phyloP scores from a whole-genome alignment of 2,888 invertebrate species.

The Oegoconia quadripuncta region DNA sequence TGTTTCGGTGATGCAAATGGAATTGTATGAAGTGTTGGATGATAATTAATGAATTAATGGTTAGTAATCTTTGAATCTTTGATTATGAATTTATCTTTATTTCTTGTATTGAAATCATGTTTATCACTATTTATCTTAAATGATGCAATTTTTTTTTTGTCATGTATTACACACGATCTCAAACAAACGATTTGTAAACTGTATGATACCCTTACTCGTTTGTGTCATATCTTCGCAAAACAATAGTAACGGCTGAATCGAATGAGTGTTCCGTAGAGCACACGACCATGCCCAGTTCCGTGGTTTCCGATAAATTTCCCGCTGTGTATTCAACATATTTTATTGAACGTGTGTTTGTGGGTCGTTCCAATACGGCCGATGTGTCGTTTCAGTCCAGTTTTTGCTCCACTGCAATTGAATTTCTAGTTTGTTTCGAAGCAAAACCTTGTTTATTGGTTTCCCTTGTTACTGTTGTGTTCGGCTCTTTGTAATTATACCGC shows the following conservation, averaged over 20 bases:
- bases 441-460: constrained; percentile 13
- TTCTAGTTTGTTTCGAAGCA: constrained; percentile 20
- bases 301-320: constrained; percentile 60
- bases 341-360: constrained; percentile 49
- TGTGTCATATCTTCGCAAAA: constrained; percentile 10
- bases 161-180: too few relatives aligned
- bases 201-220: neutral
- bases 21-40: neutral
- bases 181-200: too few relatives aligned
- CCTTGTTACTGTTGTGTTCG: too few relatives aligned
- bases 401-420: constrained; percentile 23
- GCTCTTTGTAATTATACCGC: too few relatives aligned
- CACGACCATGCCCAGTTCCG: constrained; percentile 35
- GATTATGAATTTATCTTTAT: too few relatives aligned
- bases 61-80: too few relatives aligned
- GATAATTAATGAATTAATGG: too few relatives aligned
- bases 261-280: constrained; percentile 41
- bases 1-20: neutral
- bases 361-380: constrained; percentile 38
- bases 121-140: too few relatives aligned
- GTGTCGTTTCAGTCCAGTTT: constrained; percentile 11
- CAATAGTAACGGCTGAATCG: constrained; percentile 37
- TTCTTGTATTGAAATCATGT: too few relatives aligned
- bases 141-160: too few relatives aligned
- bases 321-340: constrained; percentile 45